Base-by-base conservation (phyloP, 1,140 invertebrate genomes). In the Drosophila virilis region DNA sequence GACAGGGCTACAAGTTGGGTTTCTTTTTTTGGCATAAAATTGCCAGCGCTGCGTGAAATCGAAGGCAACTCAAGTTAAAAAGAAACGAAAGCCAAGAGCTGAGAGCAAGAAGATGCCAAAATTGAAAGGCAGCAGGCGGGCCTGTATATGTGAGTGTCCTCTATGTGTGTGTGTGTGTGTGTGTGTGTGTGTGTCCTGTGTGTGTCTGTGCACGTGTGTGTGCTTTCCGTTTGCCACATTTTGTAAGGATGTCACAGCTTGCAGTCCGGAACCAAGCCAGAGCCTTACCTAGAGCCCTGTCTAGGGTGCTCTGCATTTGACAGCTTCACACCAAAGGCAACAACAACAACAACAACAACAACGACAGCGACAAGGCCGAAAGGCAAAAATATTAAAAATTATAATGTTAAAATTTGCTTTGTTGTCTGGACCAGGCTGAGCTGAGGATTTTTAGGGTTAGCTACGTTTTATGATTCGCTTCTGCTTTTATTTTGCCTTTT, bases 391-490 rank as follows among this genome's bases (percentile, higher is more conserved):
- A 89, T 89, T 84, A 89, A 88, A 88, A 88, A 89, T 88, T 89
- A 88, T 89, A 83, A 88, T 88, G 84, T 88, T 88, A 89, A 84
- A 81, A 89, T 89, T 88, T 88, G 80, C 79, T 89, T 79, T 88
- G 80, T 89, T 89, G 80, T 78, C 46, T 84, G 71, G 64, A 57
- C 45, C 52, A 74, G 35, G 35, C 62, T 72, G 62, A 67, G 78
- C 80, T 70, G 48, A 77, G 60, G 61, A 77, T 77, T 79, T 72
- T 77, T 68, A 82, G 83, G 79, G 83, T 88, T 86, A 83, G 57
- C 57, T 54, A 66, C 57, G 68, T 64, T 76, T 82, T 83, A 68
- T 38, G 57, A 50, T 52, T 54, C 13, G 17, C 55, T 45, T 59
- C 33, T 42, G 10, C 33, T 54, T 42, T 57, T 52, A 10, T 51